Conservation (phyloP, 1,140 invertebrate genomes). For the Nephila pilipes region DNA sequence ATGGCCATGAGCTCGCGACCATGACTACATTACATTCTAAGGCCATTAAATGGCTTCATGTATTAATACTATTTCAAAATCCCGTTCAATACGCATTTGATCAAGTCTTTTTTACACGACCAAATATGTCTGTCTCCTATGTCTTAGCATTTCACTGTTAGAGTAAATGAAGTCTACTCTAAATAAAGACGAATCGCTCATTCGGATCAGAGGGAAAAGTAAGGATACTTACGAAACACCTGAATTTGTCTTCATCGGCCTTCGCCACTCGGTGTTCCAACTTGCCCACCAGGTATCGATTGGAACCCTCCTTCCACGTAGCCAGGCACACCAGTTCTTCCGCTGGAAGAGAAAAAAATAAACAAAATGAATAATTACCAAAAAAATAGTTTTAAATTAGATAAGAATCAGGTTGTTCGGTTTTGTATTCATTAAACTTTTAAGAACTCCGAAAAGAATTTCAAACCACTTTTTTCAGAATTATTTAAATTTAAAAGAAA, state of each 20-base stretch:
- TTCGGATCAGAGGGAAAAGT: background rate
- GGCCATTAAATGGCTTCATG: no score
- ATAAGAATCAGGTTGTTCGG: background rate
- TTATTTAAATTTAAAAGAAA: no score
- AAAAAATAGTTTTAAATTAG: background rate
- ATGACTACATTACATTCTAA: no score
- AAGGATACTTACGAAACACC: conserved; percentile 88
- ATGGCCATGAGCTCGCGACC: no score
- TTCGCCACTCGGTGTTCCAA: conserved; percentile 89
- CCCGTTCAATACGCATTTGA: no score
- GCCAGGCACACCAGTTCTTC: conserved; percentile 93
- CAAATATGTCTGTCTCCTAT: conserved; percentile 6
- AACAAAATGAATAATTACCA: background rate
- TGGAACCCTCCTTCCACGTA: conserved; percentile 93
- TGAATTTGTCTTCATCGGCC: conserved; percentile 93
- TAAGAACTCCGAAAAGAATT: background rate
- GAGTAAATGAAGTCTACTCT: conserved; percentile 13
- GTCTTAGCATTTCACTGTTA: background rate
- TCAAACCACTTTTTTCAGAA: background rate
- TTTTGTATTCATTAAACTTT: background rate
- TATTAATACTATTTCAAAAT: no score
- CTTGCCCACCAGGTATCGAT: conserved; percentile 91
- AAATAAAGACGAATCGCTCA: conserved; percentile 58
- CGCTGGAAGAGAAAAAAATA: conserved; percentile 83
- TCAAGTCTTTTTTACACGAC: background rate